Conservation (phyloP, 2,113 vertebrate species). For the Hemichromis elongatus region DNA sequence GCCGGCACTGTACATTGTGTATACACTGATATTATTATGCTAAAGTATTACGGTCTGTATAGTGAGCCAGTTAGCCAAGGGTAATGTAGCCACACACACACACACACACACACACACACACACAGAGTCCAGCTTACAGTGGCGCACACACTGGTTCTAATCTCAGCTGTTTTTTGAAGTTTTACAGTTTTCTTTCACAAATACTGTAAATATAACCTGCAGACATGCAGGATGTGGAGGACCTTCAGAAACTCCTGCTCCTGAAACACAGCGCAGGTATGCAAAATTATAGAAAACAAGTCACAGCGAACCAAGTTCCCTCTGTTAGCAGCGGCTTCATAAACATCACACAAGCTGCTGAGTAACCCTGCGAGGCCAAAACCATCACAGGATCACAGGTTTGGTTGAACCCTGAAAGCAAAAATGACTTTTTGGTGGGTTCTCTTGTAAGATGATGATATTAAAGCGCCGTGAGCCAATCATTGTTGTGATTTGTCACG, state of each 20-base stretch:
- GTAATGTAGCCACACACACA: constrained; percentile 15
- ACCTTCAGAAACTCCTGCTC: not conserved
- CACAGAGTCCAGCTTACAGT: not conserved
- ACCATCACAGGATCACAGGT: not conserved
- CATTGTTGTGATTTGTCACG: fast-evolving
- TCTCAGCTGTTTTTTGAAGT: not conserved
- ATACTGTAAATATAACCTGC: constrained; percentile 11
- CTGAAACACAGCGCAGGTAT: not conserved
- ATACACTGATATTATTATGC: constrained; percentile 32
- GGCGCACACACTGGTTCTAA: not conserved
- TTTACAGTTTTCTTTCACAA: not conserved
- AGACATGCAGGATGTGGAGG: not conserved
- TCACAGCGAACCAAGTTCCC: not conserved
- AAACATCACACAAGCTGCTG: not conserved
- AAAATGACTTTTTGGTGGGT: not conserved
- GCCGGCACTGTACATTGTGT: constrained; percentile 47
- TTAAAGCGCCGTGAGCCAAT: fast-evolving
- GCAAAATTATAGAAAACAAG: not conserved
- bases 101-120: not conserved
- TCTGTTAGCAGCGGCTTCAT: not conserved
- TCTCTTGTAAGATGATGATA: no score
- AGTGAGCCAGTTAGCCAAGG: constrained; percentile 40
- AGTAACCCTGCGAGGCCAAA: not conserved
- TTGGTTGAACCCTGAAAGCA: not conserved
- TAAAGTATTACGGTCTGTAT: constrained; percentile 33